Conservation (phyloP, 2,888 invertebrate genomes). For the Lordiphosa andalusiaca region DNA sequence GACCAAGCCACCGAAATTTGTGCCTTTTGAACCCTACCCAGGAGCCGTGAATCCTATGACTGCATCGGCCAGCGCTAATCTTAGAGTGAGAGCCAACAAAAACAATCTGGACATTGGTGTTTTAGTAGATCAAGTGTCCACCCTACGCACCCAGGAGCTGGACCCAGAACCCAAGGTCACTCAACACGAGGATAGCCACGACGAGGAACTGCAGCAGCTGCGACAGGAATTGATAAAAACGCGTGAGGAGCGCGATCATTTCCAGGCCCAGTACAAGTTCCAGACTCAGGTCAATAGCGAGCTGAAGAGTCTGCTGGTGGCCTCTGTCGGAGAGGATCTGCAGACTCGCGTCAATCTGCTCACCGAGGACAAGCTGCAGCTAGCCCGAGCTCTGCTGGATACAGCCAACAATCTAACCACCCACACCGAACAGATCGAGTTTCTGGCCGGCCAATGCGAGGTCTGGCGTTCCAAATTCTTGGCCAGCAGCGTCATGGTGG, state of each 20-base stretch:
- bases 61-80: constrained; percentile 80
- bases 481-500: constrained; percentile 96
- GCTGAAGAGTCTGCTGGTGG: constrained; percentile 94
- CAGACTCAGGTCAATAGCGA: constrained; percentile 95
- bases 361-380: constrained; percentile 94
- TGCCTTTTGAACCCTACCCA: constrained; percentile 94
- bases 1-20: constrained; percentile 87
- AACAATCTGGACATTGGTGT: constrained; percentile 85
- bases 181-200: constrained; percentile 45
- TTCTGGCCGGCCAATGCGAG: constrained; percentile 95
- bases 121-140: constrained; percentile 86
- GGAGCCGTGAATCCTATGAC: constrained; percentile 89
- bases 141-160: constrained; percentile 84
- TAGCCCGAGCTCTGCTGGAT: constrained; percentile 91
- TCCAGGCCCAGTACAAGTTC: constrained; percentile 91
- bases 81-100: constrained; percentile 67
- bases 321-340: constrained; percentile 96
- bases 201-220: constrained; percentile 45
- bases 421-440: constrained; percentile 96
- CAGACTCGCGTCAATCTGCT: constrained; percentile 93
- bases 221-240: constrained; percentile 79
- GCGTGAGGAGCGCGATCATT: constrained; percentile 85
- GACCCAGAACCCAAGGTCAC: constrained; percentile 79
- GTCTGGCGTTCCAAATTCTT: constrained; percentile 98
- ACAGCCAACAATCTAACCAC: constrained; percentile 92